Evolutionary conservation across 2,888 invertebrate genomes (phyloP).

Genomic region (Congeria kusceri): DNA sequence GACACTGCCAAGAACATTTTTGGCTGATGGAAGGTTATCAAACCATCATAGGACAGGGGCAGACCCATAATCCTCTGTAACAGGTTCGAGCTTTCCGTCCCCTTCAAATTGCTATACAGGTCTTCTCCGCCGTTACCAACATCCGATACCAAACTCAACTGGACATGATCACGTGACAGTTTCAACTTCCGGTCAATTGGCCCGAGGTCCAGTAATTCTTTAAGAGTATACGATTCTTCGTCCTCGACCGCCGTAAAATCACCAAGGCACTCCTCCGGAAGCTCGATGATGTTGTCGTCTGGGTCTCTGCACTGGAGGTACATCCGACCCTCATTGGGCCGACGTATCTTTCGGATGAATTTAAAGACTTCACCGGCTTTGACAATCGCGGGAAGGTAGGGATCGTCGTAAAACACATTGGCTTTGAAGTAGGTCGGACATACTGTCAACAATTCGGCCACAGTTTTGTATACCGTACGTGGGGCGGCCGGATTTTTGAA

Average conservation of each 20-base stretch:
- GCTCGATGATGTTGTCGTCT: conserved; percentile 66
- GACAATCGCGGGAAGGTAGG: conserved; percentile 77
- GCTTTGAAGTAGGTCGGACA: conserved; percentile 78
- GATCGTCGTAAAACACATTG: conserved; percentile 74
- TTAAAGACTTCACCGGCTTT: conserved; percentile 73
- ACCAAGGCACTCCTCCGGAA: conserved; percentile 72
- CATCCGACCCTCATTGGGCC: conserved; percentile 55
- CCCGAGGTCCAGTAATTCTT: conserved; percentile 73
- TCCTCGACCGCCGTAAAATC: conserved; percentile 74
- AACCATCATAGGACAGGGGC: conserved; percentile 70
- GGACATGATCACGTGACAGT: conserved; percentile 65
- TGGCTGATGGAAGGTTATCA: conserved; percentile 70
- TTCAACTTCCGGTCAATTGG: conserved; percentile 71
- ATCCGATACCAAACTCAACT: conserved; percentile 40
- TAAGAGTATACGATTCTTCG: conserved; percentile 68
- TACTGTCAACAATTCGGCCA: conserved; percentile 73
- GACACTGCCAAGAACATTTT: conserved; percentile 71
- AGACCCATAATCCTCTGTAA: conserved; percentile 67
- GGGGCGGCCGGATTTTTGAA: conserved; percentile 52
- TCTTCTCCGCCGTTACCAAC: conserved; percentile 20
- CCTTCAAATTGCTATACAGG: conserved; percentile 60
- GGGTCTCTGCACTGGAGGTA: conserved; percentile 73
- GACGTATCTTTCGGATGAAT: conserved; percentile 68
- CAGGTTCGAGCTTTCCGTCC: conserved; percentile 44
- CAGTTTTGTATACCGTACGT: conserved; percentile 66